Base-by-base conservation (phyloP, 2,113 vertebrate species). In the Rhabdornis inornatus region DNA sequence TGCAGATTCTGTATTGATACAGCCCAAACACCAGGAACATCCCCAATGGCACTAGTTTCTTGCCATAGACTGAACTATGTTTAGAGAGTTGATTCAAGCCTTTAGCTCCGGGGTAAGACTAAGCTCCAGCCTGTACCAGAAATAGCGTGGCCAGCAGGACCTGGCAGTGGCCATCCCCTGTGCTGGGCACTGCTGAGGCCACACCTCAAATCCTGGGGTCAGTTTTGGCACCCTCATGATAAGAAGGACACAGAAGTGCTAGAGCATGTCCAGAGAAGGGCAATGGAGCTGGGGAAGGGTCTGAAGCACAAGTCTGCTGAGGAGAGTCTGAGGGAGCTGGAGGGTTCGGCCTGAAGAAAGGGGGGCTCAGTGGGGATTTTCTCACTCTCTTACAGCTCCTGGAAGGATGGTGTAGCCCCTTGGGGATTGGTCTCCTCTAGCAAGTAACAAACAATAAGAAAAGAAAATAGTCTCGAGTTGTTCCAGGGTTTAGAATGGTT, bases 131-230 rank as follows among this genome's bases (percentile, higher is more conserved):
- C 25, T 66, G 24, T 44, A 21, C 19, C 55, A 44, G 42, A 1
- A 55, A 3, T 5, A 6, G 1, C 4, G 19, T 22, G 25, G 23
- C 9, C 64, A 52, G n/a, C 30, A 71, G 37, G 11, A 47, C 2
- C 1, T 5, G 3, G 33, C 1, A 71, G 52, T 2, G 52, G n/a
- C 15, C 1, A 0, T 57, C 1, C 17, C 11, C 30, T 44, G 21
- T 22, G 8, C 40, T 56, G 0, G 3, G 22, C 33, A 17, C 28
- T 77, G 40, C 28, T 15, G 57, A 39, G 64, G 42, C 8, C 2
- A 5, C 47, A 37, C 8, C 33, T 57, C 3, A 1, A 42, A 3
- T 56, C 0, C 28, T 45, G 50, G 4, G 45, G 4, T 24, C 44
- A 76, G 19, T 12, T 49, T 33, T 70, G 45, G 16, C 40, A 23